phyloP scores from a whole-genome alignment of 2,113 vertebrate genomes.

The Acanthisitta chloris region DNA sequence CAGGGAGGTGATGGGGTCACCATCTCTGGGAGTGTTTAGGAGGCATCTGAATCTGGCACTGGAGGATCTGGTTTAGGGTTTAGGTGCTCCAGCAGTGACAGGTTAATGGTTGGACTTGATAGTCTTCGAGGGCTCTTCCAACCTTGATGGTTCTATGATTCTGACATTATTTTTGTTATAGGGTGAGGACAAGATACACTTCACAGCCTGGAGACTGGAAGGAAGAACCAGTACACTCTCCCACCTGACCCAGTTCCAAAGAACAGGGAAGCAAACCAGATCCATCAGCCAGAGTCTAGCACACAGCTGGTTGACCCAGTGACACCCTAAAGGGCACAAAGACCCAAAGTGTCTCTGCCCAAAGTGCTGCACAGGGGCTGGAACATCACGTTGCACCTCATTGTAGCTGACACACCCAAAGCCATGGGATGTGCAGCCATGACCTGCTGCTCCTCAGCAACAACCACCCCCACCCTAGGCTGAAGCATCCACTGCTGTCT shows the following conservation, averaged over 20 bases:
- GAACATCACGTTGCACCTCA: background rate
- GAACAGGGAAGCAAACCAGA: background rate
- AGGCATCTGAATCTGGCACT: no score
- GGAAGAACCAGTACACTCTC: background rate
- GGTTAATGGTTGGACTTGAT: no score
- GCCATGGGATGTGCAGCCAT: rapidly evolving
- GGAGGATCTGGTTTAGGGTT: no score
- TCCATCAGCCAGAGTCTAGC: background rate
- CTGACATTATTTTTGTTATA: no score
- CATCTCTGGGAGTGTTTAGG: no score
- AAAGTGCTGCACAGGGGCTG: background rate
- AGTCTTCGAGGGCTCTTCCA: no score
- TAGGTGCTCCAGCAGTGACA: no score
- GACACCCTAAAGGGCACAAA: background rate
- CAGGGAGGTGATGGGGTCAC: no score
- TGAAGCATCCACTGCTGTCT: background rate
- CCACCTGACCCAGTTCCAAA: background rate
- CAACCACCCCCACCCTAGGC: background rate
- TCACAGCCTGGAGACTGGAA: background rate
- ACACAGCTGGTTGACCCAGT: no score
- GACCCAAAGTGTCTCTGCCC: background rate
- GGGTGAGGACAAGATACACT: background rate
- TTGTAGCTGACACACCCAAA: background rate
- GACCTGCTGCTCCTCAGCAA: background rate
- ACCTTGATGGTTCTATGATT: no score